phyloP scores from a whole-genome alignment of 2,888 invertebrate species.

The Ashinkailepas kermadecensis region DNA sequence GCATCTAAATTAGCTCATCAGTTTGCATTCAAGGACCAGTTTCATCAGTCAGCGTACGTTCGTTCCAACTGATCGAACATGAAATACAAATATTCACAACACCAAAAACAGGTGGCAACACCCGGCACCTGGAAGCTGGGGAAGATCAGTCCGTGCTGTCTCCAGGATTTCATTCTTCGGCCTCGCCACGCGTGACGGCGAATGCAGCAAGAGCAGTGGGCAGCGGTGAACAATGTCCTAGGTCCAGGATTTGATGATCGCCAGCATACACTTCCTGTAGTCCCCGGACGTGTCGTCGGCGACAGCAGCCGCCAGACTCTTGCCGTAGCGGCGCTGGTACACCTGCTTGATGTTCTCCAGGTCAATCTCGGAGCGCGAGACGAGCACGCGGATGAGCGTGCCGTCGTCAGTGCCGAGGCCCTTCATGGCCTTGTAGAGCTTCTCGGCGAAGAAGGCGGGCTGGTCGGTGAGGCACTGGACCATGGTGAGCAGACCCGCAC shows the following conservation, averaged over 20 bases:
- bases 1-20: no score
- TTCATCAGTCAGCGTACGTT: no score
- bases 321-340: neutral
- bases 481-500: slow-evolving; percentile 60
- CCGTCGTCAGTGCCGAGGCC: slow-evolving; percentile 33
- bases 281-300: slow-evolving; percentile 37
- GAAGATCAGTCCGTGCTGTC: no score
- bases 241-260: slow-evolving; percentile 30
- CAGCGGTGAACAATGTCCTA: neutral
- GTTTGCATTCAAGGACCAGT: no score
- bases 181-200: no score
- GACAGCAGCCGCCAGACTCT: neutral
- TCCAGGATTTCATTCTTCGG: no score
- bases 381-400: slow-evolving; percentile 31
- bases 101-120: no score
- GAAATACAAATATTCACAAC: no score
- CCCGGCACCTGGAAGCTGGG: no score
- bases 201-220: no score
- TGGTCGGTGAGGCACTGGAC: slow-evolving; percentile 47
- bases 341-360: slow-evolving; percentile 1
- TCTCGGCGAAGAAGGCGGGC: slow-evolving; percentile 39
- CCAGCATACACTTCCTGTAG: slow-evolving; percentile 38
- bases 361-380: slow-evolving; percentile 30
- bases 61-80: no score
- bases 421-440: slow-evolving; percentile 28